A percentile compares a stretch with the other conserved stretches of the same genome.
Evolutionary conservation across 2,888 invertebrate species (phyloP).

Genomic region (Heteropelma amictum): DNA sequence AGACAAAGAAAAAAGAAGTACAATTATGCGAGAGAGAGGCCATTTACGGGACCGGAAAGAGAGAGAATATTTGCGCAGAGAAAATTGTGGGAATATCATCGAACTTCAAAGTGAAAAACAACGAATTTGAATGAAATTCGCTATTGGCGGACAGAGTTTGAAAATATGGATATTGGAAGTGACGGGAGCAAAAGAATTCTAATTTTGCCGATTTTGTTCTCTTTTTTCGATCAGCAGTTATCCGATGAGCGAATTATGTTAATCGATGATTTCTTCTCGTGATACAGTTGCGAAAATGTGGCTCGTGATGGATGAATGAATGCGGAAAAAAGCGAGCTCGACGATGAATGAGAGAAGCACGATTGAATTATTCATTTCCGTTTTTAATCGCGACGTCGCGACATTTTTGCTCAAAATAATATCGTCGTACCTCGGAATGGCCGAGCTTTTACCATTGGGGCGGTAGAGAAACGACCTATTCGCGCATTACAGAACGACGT

Average conservation of each 20-base stretch:
- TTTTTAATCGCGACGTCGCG: too few relatives aligned
- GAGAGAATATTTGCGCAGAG: too few relatives aligned
- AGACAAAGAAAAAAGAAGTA: conserved; percentile 77
- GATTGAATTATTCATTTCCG: neutral
- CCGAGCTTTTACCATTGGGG: conserved; percentile 73
- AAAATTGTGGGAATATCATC: too few relatives aligned
- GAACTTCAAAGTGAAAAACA: too few relatives aligned
- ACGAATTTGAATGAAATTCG: neutral
- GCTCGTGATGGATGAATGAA: too few relatives aligned
- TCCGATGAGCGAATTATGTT: too few relatives aligned
- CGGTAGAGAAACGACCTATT: conserved; percentile 73
- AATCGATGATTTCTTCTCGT: too few relatives aligned
- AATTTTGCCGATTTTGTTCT: too few relatives aligned
- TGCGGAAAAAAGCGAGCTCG: conserved; percentile 39
- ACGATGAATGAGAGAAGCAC: conserved; percentile 22
- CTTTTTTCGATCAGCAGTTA: too few relatives aligned
- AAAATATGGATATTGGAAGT: too few relatives aligned
- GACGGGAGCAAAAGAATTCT: too few relatives aligned
- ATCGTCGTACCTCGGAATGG: conserved; percentile 73
- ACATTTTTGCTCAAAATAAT: conserved; percentile 54
- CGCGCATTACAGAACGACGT: conserved; percentile 66
- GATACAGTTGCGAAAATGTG: conserved; percentile 13
- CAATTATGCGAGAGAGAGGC: conserved; percentile 52
- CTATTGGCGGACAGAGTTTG: too few relatives aligned
- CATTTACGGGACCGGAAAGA: conserved; percentile 37